A percentile compares a stretch with the other conserved stretches of the same genome.
Evolutionary conservation across 1,140 invertebrate species (phyloP).

Genomic region (Palaemon carinicauda): DNA sequence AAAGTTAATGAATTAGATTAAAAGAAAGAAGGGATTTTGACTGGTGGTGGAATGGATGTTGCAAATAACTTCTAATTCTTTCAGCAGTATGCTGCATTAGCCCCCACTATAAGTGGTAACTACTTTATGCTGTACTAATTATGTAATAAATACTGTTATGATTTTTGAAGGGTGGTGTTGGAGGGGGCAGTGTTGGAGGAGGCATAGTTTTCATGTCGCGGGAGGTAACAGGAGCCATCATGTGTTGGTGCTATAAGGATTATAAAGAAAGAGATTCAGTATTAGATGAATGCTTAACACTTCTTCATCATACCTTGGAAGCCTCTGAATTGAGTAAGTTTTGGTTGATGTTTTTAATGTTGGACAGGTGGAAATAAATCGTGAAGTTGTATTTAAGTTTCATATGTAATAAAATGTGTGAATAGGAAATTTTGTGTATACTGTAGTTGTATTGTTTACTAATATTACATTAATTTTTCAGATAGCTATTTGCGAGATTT

Average conservation of each 20-base stretch:
- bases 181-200: conserved; percentile 38
- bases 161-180: background rate
- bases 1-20: too few species aligned
- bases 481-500: conserved; percentile 25
- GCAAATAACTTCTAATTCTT: too few species aligned
- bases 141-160: background rate
- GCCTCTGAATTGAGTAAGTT: conserved; percentile 18
- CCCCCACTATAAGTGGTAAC: too few species aligned
- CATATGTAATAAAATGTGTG: background rate
- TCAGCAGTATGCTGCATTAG: too few species aligned
- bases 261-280: conserved; percentile 38
- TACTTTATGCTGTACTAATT: too few species aligned
- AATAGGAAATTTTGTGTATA: background rate
- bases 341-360: too few species aligned
- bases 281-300: conserved; percentile 34
- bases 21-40: too few species aligned
- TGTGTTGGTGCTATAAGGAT: conserved; percentile 45
- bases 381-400: background rate
- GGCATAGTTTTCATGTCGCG: conserved; percentile 52
- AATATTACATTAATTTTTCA: background rate
- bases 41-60: too few species aligned
- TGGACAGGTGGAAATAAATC: too few species aligned
- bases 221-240: conserved; percentile 49
- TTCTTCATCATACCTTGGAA: conserved; percentile 52
- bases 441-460: background rate